phyloP scores from a whole-genome alignment of 2,113 vertebrate genomes.

The Caranx ignobilis region DNA sequence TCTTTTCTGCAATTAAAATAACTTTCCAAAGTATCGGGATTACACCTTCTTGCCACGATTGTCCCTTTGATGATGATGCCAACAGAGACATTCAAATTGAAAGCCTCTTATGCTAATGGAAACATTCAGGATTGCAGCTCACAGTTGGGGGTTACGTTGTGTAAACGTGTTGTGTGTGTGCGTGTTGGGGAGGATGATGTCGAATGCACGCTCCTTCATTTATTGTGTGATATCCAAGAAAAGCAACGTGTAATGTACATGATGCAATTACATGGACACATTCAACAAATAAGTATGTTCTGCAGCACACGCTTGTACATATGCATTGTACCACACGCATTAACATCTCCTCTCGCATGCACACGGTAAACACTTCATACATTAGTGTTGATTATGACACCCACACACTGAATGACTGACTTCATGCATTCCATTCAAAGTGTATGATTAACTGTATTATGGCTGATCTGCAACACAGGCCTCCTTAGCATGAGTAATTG shows the following conservation, averaged over 20 bases:
- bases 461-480: slow-evolving; percentile 67
- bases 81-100: slow-evolving; percentile 49
- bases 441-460: slow-evolving; percentile 70
- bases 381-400: slow-evolving; percentile 75
- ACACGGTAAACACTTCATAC: slow-evolving; percentile 57
- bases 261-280: slow-evolving; percentile 71
- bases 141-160: slow-evolving; percentile 42
- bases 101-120: slow-evolving; percentile 67
- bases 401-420: slow-evolving; percentile 62
- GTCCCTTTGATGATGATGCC: slow-evolving; percentile 54
- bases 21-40: slow-evolving; percentile 47
- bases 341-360: slow-evolving; percentile 35
- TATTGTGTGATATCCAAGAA: slow-evolving; percentile 65
- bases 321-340: slow-evolving; percentile 25
- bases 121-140: slow-evolving; percentile 40
- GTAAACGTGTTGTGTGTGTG: slow-evolving; percentile 37
- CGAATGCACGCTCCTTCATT: slow-evolving; percentile 37
- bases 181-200: slow-evolving; percentile 40
- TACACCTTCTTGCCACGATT: slow-evolving; percentile 9
- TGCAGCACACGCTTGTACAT: slow-evolving; percentile 8
- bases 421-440: slow-evolving; percentile 67
- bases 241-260: slow-evolving; percentile 44
- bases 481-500: slow-evolving; percentile 78
- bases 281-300: slow-evolving; percentile 44
- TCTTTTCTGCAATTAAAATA: slow-evolving; percentile 13